Conservation (phyloP, 1,140 invertebrate genomes). For the Globodera rostochiensis region DNA sequence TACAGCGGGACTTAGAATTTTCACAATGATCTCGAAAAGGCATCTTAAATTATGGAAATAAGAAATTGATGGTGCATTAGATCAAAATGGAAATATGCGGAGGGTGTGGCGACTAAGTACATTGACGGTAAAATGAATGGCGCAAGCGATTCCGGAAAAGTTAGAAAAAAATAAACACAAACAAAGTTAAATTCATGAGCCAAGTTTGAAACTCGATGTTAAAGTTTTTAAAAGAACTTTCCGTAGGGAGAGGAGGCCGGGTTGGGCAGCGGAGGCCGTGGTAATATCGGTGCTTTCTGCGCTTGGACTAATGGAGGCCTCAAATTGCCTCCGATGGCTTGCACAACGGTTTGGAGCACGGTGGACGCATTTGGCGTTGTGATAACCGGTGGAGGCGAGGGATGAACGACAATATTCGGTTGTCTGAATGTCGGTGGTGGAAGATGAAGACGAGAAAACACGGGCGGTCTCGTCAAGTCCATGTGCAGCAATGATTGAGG, state of each 20-base stretch:
- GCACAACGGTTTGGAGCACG: constrained; percentile 25
- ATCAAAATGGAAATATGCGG: background rate
- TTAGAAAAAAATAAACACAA: no score
- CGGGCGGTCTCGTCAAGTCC: background rate
- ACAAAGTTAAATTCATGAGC: no score
- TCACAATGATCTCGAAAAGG: background rate
- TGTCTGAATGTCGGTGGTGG: constrained; percentile 14
- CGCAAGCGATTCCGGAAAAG: no score
- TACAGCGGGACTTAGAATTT: background rate
- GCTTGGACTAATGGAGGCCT: background rate
- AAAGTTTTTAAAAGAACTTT: constrained; percentile 13
- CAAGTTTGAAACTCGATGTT: background rate
- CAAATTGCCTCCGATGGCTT: constrained; percentile 20
- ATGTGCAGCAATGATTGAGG: constrained; percentile 11
- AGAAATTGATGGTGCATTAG: no score
- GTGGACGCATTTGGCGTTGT: constrained; percentile 7
- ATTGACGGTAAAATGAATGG: background rate
- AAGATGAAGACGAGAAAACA: background rate
- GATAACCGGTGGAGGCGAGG: background rate
- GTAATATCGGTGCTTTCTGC: background rate
- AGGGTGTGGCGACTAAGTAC: background rate
- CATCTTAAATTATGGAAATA: background rate
- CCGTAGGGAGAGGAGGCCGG: constrained; percentile 4
- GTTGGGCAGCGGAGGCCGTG: background rate
- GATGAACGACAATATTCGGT: background rate